A percentile compares a stretch with the other conserved stretches of the same genome.
These are phyloP conservation scores for Falcaria lacertinaria DNA, from an alignment of 2,888 invertebrate genomes.

Conservation along the genomic window DNA sequence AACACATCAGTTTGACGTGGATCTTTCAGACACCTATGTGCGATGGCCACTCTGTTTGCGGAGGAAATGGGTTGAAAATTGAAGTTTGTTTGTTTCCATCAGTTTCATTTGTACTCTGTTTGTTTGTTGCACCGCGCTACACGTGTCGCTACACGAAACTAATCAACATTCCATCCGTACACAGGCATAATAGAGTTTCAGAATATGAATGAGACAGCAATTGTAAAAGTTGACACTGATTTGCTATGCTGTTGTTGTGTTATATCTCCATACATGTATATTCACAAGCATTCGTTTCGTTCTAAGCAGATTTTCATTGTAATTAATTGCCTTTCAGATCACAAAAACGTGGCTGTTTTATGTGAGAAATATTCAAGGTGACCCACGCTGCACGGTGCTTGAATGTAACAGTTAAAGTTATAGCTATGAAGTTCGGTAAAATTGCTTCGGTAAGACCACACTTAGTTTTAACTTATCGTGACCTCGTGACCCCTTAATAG, in stretches of 20 bases:
- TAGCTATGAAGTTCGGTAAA: too few relatives aligned
- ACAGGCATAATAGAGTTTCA: not conserved
- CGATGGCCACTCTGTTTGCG: not conserved
- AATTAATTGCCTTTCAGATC: constrained; percentile 4
- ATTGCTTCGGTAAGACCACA: too few relatives aligned
- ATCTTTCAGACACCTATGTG: too few relatives aligned
- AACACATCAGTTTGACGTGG: too few relatives aligned
- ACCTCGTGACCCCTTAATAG: too few relatives aligned
- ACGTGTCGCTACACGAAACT: constrained; percentile 1
- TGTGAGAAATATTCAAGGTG: not conserved
- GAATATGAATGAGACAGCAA: constrained; percentile 1
- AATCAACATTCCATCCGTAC: not conserved
- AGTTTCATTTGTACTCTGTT: not conserved
- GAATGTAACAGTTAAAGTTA: not conserved
- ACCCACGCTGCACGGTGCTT: not conserved
- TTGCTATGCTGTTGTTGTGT: not conserved
- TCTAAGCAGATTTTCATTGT: constrained; percentile 3
- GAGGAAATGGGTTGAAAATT: not conserved
- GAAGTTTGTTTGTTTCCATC: not conserved
- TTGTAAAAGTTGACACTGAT: constrained; percentile 2
- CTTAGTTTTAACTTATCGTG: too few relatives aligned
- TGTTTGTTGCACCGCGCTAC: not conserved
- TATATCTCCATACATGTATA: constrained; percentile 2
- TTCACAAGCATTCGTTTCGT: not conserved
- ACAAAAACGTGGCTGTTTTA: constrained; percentile 1